A percentile compares a stretch with the other conserved stretches of the same genome.
These are phyloP conservation scores for Illadopsis cleaveri DNA, from an alignment of 2,113 vertebrate species.

Conservation along the genomic window DNA sequence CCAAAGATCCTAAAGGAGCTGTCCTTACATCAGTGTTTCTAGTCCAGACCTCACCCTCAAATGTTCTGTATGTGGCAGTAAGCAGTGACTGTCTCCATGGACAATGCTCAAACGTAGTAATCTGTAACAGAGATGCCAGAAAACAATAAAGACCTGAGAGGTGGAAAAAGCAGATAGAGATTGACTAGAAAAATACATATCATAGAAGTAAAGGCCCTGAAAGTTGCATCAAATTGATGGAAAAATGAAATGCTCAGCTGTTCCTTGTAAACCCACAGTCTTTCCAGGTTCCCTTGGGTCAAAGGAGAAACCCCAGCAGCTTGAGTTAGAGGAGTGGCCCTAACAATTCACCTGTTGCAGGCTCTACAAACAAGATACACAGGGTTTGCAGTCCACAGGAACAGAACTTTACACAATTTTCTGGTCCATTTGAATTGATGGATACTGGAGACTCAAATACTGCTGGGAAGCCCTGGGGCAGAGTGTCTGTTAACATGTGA, in stretches of 20 bases:
- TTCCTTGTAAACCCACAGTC: not conserved
- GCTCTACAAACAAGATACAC: not conserved
- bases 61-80: not conserved
- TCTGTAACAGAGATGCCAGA: not conserved
- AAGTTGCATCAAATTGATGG: not conserved
- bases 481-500: not conserved
- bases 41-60: not conserved
- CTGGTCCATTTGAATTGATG: not conserved
- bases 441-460: not conserved
- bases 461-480: not conserved
- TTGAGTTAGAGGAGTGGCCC: not conserved
- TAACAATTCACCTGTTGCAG: not conserved
- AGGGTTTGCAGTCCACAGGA: not conserved
- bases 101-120: not conserved
- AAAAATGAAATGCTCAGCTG: not conserved
- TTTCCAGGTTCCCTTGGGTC: not conserved
- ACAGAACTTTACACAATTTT: not conserved
- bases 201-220: not conserved
- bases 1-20: not conserved
- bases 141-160: not conserved
- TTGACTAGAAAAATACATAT: not conserved
- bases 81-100: not conserved
- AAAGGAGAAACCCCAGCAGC: not conserved
- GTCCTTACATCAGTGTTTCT: not conserved
- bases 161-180: accelerated